These are phyloP conservation scores for Odontomachus brunneus DNA, from an alignment of 1,140 invertebrate genomes.

Conservation along the genomic window DNA sequence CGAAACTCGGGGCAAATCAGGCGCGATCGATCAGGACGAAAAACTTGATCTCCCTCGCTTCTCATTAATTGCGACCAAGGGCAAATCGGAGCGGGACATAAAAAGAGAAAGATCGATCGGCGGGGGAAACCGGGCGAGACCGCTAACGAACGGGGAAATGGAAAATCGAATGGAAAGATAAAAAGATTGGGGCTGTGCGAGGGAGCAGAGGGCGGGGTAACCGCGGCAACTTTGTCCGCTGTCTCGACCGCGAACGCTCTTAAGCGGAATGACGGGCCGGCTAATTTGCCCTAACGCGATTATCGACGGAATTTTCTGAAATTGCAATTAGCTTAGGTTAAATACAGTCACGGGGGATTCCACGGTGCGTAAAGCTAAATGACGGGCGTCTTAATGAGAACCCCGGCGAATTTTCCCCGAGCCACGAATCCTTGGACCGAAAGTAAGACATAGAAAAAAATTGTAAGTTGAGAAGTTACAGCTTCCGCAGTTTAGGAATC, in stretches of 20 bases:
- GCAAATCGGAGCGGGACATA: not conserved
- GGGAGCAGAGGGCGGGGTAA: not conserved
- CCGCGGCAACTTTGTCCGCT: constrained; percentile 21
- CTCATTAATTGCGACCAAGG: constrained; percentile 28
- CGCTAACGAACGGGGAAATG: constrained; percentile 4
- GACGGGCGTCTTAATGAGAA: not conserved
- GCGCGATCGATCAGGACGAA: not conserved
- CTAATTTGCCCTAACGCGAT: constrained; percentile 67
- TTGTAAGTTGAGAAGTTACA: not conserved
- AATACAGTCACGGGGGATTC: constrained; percentile 33
- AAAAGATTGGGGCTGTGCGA: not conserved
- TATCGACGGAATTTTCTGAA: constrained; percentile 48
- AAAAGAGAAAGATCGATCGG: not conserved
- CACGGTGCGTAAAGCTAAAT: constrained; percentile 9
- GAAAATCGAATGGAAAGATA: constrained; percentile 20
- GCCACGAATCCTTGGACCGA: not conserved
- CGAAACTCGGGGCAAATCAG: not conserved
- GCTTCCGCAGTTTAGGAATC: not conserved
- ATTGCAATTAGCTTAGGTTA: constrained; percentile 57
- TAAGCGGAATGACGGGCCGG: constrained; percentile 32
- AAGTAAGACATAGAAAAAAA: not conserved
- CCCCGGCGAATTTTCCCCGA: not conserved
- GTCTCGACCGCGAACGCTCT: constrained; percentile 34
- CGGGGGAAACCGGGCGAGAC: constrained; percentile 27
- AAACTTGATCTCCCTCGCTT: constrained; percentile 6